Conservation (phyloP, 2,797 vertebrate species). For the Pempheris klunzingeri region DNA sequence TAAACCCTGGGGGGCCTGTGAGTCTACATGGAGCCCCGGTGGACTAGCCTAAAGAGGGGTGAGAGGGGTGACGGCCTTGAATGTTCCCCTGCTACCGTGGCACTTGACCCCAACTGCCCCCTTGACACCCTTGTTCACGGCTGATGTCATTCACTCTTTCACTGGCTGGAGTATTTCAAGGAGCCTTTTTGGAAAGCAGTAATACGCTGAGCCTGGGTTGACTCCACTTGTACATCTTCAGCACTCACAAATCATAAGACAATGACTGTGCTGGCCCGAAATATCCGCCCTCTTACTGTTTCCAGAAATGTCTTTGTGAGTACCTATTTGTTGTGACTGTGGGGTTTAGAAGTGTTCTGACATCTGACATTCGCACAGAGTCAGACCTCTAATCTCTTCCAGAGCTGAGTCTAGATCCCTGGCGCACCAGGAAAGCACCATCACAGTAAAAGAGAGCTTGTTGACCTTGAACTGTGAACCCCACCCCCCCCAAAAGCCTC, state of each 20-base stretch:
- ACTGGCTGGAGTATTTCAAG: conserved; percentile 13
- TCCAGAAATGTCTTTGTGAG: conserved; percentile 11
- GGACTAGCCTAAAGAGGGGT: conserved; percentile 21
- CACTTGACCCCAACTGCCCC: conserved; percentile 60
- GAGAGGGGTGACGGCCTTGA: conserved; percentile 39
- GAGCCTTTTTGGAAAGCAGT: conserved; percentile 6
- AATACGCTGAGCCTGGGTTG: background rate
- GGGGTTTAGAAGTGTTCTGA: conserved; percentile 3
- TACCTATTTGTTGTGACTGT: conserved; percentile 2
- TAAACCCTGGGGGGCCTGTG: conserved; percentile 23
- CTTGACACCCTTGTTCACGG: background rate
- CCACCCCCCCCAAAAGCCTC: background rate
- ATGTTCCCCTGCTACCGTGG: conserved; percentile 45
- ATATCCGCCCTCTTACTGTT: conserved; percentile 11
- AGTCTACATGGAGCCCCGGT: conserved; percentile 1
- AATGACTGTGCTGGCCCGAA: background rate
- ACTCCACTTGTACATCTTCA: background rate
- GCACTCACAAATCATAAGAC: conserved; percentile 31
- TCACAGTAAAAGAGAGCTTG: conserved; percentile 19
- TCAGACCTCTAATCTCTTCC: conserved; percentile 36
- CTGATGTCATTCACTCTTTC: conserved; percentile 34
- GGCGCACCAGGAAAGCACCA: background rate
- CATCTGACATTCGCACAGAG: conserved; percentile 14
- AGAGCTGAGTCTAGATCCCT: conserved; percentile 16
- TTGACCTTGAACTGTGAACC: conserved; percentile 57